Base-by-base conservation (phyloP, 1,140 invertebrate species). In the Eubasilissa regina region DNA sequence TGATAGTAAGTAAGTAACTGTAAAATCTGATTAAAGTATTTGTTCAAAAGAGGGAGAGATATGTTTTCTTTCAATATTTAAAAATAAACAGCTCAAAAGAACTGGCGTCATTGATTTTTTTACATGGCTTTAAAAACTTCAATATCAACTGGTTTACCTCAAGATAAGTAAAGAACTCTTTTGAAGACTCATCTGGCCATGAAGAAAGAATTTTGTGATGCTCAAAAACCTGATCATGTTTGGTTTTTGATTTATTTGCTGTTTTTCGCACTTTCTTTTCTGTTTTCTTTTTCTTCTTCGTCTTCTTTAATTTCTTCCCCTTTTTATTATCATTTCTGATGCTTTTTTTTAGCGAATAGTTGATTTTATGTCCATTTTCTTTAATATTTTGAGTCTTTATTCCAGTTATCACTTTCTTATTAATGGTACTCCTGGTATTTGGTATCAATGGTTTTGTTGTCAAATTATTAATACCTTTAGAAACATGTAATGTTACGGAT, bases 121-220 rank as follows among this genome's bases (percentile, higher is more conserved):
- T 35, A 35, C 25, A 3, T 35, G 6, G 25, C 25, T 35, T 35
- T 35, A 35, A 35, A 35, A 35, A 35, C 25, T n/a, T n/a, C n/a
- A n/a, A n/a, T n/a, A 35, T 35, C 25, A 35, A 3, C 25, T 35
- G 6, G 25, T 1, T 73, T 85, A 89, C 88, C 87, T 89, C 87
- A 64, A 89, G 84, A 47, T 86, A 87, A 72, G 83, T 84, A 84
- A 89, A 88, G 82, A 89, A 89, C 10, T 85, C 86, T 21, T 86
- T 86, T 66, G 84, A 85, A 60, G 87, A 84, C 64, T 86, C 73
- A 55, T 81, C 62, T 17, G 48, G 68, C 80, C 80, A 81, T 44
- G 73, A 62, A 51, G 60, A 35, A 17, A 77, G 17, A 8, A 53
- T 12, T 68, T 21, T 55, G 12, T 43, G 75, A 25, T 51, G 43